Evolutionary conservation across 2,888 invertebrate genomes (phyloP), one percentile per base, ranked within the genome.

Genomic region (Aphodius sticticus): DNA sequence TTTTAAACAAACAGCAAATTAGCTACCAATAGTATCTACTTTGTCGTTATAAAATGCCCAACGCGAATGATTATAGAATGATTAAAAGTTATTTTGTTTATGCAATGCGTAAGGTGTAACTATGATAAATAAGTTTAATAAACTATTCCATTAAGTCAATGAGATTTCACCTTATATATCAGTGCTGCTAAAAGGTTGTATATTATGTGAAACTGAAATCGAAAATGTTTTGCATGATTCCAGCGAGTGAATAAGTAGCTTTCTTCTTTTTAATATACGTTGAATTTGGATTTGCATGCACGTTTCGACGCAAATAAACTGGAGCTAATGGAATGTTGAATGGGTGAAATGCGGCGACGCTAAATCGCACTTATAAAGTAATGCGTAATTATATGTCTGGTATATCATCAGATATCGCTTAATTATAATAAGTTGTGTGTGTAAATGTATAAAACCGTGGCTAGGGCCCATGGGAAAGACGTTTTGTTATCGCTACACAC

Each of bases 331-430:
- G 53, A 53, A 53, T 53, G 53, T 53, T 53, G 53, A 53, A 53
- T 53, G 53, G 53, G 53, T 12, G 53, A 53, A 53, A 53, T 53
- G 53, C 53, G 53, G 12, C 36, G 37, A 35, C 74, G 74, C n/a
- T 26, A 14, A 74, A 74, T 36, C 36, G 37, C 37, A 15, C 36
- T 83, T 71, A 71, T 38, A 38, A 78, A 71, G 71, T 38, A 36
- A 74, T 36, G 75, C 82, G 84, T 84, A 86, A 86, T 86, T 85
- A 85, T 85, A 84, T 80, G 86, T 86, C 86, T 85, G 84, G 85
- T 86, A 86, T 86, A 84, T 86, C 87, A 87, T 87, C 87, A 87
- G 87, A 87, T 87, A 86, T 82, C 83, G 86, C 86, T 87, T 87
- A 87, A 87, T 87, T 87, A 87, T 86, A 87, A 87, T 86, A 86